A percentile compares a stretch with the other conserved stretches of the same genome.
phyloP scores from a whole-genome alignment of 1,140 invertebrate genomes.

The Papilio aristodemus region DNA sequence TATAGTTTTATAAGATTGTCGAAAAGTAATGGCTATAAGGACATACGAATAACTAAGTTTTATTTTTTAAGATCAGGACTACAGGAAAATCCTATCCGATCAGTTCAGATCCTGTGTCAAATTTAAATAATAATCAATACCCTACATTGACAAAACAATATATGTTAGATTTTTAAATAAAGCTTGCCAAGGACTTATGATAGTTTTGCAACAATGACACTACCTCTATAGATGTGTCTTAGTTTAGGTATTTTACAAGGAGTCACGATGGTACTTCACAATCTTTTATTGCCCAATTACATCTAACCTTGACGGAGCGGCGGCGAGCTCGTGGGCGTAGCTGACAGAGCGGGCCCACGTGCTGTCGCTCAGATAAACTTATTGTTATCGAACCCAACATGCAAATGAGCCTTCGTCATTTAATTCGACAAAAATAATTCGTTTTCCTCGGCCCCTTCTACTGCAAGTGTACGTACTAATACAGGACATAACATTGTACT shows the following conservation, averaged over 20 bases:
- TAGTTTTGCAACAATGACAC: background rate
- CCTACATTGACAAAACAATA: background rate
- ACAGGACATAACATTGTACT: too few species aligned
- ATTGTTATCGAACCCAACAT: constrained; percentile 3
- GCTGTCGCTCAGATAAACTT: too few species aligned
- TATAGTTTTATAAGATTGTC: too few species aligned
- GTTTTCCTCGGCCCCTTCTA: too few species aligned
- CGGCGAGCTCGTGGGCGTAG: constrained; percentile 6
- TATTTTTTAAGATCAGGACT: too few species aligned
- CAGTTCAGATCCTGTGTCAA: too few species aligned
- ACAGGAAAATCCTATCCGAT: too few species aligned
- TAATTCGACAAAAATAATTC: background rate
- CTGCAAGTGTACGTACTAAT: too few species aligned
- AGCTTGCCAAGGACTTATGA: background rate
- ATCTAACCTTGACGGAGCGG: constrained; percentile 13
- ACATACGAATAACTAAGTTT: too few species aligned
- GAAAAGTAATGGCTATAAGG: too few species aligned
- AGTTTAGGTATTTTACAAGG: background rate
- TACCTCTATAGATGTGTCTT: too few species aligned
- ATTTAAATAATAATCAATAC: background rate
- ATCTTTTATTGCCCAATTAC: constrained; percentile 27
- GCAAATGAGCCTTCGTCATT: background rate
- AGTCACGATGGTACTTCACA: constrained; percentile 8
- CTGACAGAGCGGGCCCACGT: background rate
- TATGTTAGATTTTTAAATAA: background rate